Evolutionary conservation across 1,140 invertebrate genomes (phyloP).

Genomic region (Diachasma alloeum): DNA sequence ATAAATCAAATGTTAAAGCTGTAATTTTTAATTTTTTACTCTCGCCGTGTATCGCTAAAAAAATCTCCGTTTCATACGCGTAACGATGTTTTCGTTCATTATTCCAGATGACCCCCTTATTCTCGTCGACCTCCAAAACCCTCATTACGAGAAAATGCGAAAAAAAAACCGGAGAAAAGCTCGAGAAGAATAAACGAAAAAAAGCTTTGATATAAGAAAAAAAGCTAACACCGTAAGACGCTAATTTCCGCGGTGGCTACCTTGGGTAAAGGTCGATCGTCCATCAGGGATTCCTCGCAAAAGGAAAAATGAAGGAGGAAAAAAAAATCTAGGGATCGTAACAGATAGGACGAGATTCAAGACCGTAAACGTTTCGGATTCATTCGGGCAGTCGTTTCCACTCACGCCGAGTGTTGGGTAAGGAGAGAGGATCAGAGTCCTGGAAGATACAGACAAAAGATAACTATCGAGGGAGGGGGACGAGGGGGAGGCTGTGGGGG

Average conservation of each 20-base stretch:
- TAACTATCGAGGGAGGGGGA: background rate
- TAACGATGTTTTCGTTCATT: too few relatives aligned
- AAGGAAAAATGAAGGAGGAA: background rate
- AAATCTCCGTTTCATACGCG: too few relatives aligned
- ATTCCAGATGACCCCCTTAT: too few relatives aligned
- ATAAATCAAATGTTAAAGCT: too few relatives aligned
- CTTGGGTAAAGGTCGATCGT: background rate
- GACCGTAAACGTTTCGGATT: background rate
- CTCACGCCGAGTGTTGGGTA: background rate
- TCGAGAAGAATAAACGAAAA: too few relatives aligned
- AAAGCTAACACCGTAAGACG: background rate
- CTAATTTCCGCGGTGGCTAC: background rate
- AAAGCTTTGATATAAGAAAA: background rate
- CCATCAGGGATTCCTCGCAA: background rate
- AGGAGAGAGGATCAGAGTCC: background rate
- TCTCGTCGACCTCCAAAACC: too few relatives aligned
- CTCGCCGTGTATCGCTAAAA: too few relatives aligned
- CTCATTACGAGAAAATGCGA: too few relatives aligned
- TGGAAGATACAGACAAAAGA: background rate
- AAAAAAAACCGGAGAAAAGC: too few relatives aligned
- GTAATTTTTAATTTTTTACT: too few relatives aligned
- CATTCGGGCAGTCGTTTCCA: background rate
- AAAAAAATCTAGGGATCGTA: background rate
- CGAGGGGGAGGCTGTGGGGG: background rate
- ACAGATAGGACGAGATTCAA: background rate